phyloP scores from a whole-genome alignment of 2,888 invertebrate species.

The Taphrorychus bicolor region DNA sequence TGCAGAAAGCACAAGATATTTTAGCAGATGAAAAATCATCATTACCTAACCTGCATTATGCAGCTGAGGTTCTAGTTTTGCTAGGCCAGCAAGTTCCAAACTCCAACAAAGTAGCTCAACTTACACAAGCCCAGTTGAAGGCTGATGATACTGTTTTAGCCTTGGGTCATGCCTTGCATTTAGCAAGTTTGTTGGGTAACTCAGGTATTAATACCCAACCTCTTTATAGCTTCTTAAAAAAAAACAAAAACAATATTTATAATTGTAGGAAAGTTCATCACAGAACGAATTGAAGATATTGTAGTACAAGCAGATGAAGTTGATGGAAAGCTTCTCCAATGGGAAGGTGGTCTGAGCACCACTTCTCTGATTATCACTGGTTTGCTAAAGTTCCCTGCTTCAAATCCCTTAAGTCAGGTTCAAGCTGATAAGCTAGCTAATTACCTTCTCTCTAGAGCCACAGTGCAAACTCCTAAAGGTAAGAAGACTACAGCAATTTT shows the following conservation, averaged over 20 bases:
- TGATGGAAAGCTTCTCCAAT: slow-evolving; percentile 86
- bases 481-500: not conserved
- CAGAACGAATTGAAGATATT: slow-evolving; percentile 88
- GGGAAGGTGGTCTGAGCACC: slow-evolving; percentile 88
- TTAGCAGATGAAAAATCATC: slow-evolving; percentile 73
- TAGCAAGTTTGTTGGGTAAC: slow-evolving; percentile 73
- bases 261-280: slow-evolving; percentile 68
- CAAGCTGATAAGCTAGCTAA: slow-evolving; percentile 83
- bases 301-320: slow-evolving; percentile 93
- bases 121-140: slow-evolving; percentile 78
- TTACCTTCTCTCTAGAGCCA: slow-evolving; percentile 87
- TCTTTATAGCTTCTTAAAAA: not conserved
- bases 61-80: slow-evolving; percentile 72
- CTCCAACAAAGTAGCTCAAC: slow-evolving; percentile 73
- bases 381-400: slow-evolving; percentile 62
- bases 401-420: slow-evolving; percentile 74
- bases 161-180: slow-evolving; percentile 83
- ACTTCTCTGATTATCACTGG: slow-evolving; percentile 72
- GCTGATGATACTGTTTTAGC: slow-evolving; percentile 80
- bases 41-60: slow-evolving; percentile 76
- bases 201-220: slow-evolving; percentile 60
- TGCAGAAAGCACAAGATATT: slow-evolving; percentile 41
- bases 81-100: slow-evolving; percentile 71
- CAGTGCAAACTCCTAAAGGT: slow-evolving; percentile 86
- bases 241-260: not conserved